Conservation (phyloP, 2,797 vertebrate genomes). For the Pelodytes ibericus region DNA sequence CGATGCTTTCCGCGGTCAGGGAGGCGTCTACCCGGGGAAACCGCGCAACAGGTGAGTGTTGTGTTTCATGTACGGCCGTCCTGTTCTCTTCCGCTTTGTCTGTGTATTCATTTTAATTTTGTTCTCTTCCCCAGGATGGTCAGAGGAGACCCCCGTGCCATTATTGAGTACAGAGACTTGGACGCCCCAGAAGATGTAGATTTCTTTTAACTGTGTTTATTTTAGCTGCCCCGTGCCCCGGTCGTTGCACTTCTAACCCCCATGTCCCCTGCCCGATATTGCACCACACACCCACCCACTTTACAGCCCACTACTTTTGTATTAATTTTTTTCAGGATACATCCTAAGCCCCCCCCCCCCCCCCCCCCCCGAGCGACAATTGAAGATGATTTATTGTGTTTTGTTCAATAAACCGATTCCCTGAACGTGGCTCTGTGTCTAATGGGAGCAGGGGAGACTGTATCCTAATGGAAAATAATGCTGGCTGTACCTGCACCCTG, state of each 20-base stretch:
- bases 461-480: too few relatives aligned
- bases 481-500: too few relatives aligned
- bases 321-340: conserved; percentile 21
- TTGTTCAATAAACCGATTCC: conserved; percentile 18
- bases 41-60: conserved; percentile 81
- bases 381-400: not conserved
- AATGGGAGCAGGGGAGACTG: too few relatives aligned
- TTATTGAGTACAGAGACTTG: conserved; percentile 90
- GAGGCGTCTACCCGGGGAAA: conserved; percentile 85
- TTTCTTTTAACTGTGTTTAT: conserved; percentile 79
- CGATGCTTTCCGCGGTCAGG: conserved; percentile 89
- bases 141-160: conserved; percentile 89
- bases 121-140: conserved; percentile 77
- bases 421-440: not conserved
- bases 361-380: not conserved
- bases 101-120: too few relatives aligned
- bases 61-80: too few relatives aligned
- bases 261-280: not conserved
- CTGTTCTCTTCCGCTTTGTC: not conserved
- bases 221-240: not conserved
- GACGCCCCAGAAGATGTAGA: conserved; percentile 92
- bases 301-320: not conserved
- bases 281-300: not conserved
- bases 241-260: not conserved
- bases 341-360: too few relatives aligned